Conservation (phyloP, 2,797 vertebrate genomes). For the Sebastes umbrosus region DNA sequence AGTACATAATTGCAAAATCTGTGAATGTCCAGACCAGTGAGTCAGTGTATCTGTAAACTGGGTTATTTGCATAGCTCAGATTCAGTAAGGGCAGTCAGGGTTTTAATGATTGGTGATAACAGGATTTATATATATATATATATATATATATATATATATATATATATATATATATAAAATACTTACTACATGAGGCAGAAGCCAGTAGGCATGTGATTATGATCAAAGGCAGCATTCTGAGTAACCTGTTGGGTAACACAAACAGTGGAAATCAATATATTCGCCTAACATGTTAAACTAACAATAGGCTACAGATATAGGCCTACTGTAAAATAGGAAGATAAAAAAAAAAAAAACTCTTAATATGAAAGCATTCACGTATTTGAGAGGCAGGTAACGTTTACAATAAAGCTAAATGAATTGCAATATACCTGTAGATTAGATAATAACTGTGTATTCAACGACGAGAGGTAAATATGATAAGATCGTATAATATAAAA, state of each 20-base stretch:
- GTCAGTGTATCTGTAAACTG: constrained; percentile 20
- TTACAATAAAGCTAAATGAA: neutral
- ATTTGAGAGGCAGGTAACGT: neutral
- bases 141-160: too few relatives aligned
- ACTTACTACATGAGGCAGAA: constrained; percentile 73
- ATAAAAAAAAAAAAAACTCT: accelerated
- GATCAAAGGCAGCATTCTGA: constrained; percentile 67
- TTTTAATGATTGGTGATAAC: neutral
- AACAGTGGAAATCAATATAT: neutral
- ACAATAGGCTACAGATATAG: neutral
- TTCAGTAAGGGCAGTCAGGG: accelerated
- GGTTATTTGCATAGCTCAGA: neutral
- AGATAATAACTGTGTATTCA: neutral
- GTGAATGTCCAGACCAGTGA: constrained; percentile 18
- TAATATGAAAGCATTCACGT: neutral
- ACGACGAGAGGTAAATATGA: neutral
- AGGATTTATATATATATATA: neutral
- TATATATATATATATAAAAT: too few relatives aligned
- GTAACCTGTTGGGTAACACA: constrained; percentile 44
- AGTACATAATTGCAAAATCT: constrained; percentile 44
- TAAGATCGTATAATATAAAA: too few relatives aligned
- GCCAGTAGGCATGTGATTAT: constrained; percentile 63
- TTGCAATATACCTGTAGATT: neutral
- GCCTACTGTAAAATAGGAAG: neutral
- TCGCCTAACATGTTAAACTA: neutral